Conservation (phyloP, 2,113 vertebrate species). For the Alligator mississippiensis region DNA sequence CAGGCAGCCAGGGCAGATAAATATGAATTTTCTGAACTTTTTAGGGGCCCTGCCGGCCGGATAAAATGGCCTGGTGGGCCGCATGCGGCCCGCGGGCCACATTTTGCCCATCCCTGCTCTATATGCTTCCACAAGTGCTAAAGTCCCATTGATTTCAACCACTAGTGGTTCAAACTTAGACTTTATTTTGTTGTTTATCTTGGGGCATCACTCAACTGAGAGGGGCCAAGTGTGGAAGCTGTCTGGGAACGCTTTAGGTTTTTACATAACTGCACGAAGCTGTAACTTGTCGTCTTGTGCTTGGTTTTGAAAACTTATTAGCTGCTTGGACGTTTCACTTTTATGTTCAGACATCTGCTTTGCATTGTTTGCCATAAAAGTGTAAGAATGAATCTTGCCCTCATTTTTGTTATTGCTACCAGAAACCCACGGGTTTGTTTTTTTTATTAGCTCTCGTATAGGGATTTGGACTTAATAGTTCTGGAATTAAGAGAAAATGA, state of each 20-base stretch:
- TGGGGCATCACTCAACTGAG: not conserved
- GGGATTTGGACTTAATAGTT: conserved; percentile 15
- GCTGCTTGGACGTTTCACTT: conserved; percentile 59
- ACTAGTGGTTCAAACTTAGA: not conserved
- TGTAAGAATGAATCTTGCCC: conserved; percentile 64
- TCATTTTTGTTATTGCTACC: conserved; percentile 65
- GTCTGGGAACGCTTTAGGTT: conserved; percentile 19
- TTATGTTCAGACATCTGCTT: conserved; percentile 65
- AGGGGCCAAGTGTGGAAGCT: conserved; percentile 1
- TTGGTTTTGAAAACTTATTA: conserved; percentile 64
- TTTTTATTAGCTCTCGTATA: conserved; percentile 53
- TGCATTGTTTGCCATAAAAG: conserved; percentile 69
- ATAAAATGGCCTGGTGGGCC: not conserved
- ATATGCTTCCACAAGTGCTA: not conserved
- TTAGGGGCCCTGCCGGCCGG: no score
- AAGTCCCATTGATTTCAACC: not conserved
- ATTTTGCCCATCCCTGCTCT: no score
- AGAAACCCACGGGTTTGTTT: conserved; percentile 54
- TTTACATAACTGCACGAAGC: conserved; percentile 48
- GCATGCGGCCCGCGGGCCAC: no score
- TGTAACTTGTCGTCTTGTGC: conserved; percentile 56
- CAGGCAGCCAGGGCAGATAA: no score
- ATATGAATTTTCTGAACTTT: no score
- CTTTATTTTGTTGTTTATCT: not conserved
- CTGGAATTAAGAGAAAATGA: conserved; percentile 58